phyloP scores from a whole-genome alignment of 2,797 vertebrate species.

The Schizothorax lantsangensis region DNA sequence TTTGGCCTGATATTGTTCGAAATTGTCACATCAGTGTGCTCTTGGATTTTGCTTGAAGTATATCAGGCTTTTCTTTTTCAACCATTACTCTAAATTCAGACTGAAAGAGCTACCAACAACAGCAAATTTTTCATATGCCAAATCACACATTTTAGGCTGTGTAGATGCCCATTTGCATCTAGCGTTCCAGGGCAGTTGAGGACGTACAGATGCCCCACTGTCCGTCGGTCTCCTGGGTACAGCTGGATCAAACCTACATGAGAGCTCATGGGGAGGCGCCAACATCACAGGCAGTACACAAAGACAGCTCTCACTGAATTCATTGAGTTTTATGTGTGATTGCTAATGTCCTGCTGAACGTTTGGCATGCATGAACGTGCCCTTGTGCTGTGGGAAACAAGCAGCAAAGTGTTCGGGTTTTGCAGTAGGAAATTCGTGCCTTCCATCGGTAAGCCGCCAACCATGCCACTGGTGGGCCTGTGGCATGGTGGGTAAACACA shows the following conservation, averaged over 20 bases:
- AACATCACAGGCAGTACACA: constrained; percentile 50
- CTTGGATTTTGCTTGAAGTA: not conserved
- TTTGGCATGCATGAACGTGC: constrained; percentile 71
- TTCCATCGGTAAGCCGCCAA: constrained; percentile 56
- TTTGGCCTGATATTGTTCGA: not conserved
- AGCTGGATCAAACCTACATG: constrained; percentile 62
- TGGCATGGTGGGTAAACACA: constrained; percentile 58
- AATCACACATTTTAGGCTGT: not conserved
- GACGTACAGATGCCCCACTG: constrained; percentile 70
- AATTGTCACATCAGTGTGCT: not conserved
- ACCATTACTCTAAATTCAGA: not conserved
- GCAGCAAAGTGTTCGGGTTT: constrained; percentile 77
- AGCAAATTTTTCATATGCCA: not conserved
- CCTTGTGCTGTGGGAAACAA: constrained; percentile 79
- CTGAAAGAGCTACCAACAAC: not conserved
- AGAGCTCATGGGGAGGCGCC: constrained; percentile 67
- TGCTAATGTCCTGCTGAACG: constrained; percentile 64
- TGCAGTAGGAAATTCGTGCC: constrained; percentile 68
- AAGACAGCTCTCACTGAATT: constrained; percentile 54
- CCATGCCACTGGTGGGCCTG: constrained; percentile 34
- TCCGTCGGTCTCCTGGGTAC: constrained; percentile 63
- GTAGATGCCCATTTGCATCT: constrained; percentile 24
- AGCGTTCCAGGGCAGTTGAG: constrained; percentile 27
- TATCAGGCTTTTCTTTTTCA: constrained; percentile 39
- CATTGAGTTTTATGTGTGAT: constrained; percentile 30